Conservation (phyloP, 2,797 vertebrate species). For the Hapalemur alaotrensis region DNA sequence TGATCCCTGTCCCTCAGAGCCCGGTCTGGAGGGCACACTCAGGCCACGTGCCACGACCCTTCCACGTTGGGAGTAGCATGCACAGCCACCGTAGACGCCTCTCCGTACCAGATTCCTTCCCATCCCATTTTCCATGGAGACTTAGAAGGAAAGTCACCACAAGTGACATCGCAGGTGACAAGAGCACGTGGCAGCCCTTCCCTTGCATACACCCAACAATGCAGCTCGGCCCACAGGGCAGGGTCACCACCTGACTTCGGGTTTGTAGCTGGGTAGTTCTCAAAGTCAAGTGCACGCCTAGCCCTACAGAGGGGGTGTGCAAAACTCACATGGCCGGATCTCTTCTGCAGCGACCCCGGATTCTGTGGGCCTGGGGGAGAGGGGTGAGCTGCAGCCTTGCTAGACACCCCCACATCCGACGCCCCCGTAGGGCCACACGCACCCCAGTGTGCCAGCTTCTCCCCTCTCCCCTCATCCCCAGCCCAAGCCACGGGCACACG, state of each 20-base stretch:
- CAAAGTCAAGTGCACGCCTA: rapidly evolving
- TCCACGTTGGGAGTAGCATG: no score
- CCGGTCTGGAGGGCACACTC: no score
- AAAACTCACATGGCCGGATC: rapidly evolving
- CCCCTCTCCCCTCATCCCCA: neutral
- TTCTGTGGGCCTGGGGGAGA: rapidly evolving
- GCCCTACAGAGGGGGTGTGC: rapidly evolving
- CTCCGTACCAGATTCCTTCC: no score
- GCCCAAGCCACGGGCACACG: neutral
- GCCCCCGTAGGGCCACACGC: neutral
- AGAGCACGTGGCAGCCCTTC: neutral
- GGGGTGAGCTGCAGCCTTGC: rapidly evolving
- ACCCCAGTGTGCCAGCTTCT: no score
- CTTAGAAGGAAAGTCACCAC: neutral
- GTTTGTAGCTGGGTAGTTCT: rapidly evolving
- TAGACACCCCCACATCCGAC: rapidly evolving
- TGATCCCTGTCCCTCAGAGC: no score
- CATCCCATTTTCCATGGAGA: neutral
- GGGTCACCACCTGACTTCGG: no score
- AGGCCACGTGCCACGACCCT: no score
- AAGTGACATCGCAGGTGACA: rapidly evolving
- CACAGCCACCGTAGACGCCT: no score
- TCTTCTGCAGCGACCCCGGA: rapidly evolving
- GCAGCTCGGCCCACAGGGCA: rapidly evolving
- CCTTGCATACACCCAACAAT: rapidly evolving